Evolutionary conservation across 23 tunicate species (phyloP), one percentile per base, ranked within the genome.

Genomic region (Halocynthia roretzi): DNA sequence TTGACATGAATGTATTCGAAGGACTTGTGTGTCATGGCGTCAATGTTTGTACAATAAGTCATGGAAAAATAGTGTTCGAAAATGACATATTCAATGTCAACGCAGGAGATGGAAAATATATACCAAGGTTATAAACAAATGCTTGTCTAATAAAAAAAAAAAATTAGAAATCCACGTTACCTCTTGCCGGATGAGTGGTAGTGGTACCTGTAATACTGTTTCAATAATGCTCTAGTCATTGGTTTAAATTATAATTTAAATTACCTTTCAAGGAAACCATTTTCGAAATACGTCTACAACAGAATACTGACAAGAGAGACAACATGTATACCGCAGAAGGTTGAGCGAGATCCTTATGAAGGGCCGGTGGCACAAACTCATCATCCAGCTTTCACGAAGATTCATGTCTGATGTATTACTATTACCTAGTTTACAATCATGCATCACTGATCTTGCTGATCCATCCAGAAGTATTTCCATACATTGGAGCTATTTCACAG

Each of bases 311-410:
- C 87, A 53, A 83, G 98, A 8, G 80, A 83, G 55, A 82, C 83
- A 54, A 67, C 75, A 18, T 72, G 53, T 70, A 76, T 68, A 23
- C 98, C 95, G 0, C 63, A 61, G 17, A 80, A 80, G 53, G 98
- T 94, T 51, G 86, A 94, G 51, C 68, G 98, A 61, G 95, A 94
- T 50, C 98, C 98, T 21, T 94, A 94, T 53, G 44, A 61, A 15
- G 97, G 97, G 79, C 21, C 23, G 21, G n/a, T 51, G 51, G 10
- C 80, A 57, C 80, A 60, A 60, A 17, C n/a, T 60, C 2, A n/a
- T 17, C 17, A 15, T 60, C 17, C 17, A 60, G 64, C 17, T 4
- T 17, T 60, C 44, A 31, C 44, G 4, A 31, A 31, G 44, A 31
- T 31, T 31, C 44, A 31, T 31, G 44, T 31, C 44, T 31, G 44